Evolutionary conservation across 2,797 vertebrate species (phyloP).

Genomic region (Smutsia temminckii): DNA sequence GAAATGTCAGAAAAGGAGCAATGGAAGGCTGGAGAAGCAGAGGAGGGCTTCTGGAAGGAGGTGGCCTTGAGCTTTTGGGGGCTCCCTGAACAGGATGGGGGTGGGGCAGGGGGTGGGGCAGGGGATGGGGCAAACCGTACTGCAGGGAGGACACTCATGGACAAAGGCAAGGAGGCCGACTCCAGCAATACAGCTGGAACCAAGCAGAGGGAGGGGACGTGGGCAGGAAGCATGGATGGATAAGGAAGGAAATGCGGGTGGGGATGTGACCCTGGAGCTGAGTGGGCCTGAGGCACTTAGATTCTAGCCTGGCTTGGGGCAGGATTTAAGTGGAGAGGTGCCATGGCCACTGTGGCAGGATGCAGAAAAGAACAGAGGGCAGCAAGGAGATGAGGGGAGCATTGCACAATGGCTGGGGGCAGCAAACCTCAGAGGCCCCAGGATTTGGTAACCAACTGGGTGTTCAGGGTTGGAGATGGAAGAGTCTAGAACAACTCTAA

Average conservation of each 20-base stretch:
- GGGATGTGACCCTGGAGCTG: neutral
- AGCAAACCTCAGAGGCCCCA: neutral
- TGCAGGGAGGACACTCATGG: neutral
- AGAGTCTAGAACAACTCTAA: neutral
- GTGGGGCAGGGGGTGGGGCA: neutral
- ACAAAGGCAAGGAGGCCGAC: neutral
- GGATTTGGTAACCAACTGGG: neutral
- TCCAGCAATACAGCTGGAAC: neutral
- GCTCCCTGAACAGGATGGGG: neutral
- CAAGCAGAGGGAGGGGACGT: neutral
- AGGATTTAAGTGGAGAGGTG: neutral
- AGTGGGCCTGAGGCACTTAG: neutral
- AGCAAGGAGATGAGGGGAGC: neutral
- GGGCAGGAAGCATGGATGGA: constrained; percentile 60
- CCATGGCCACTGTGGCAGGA: neutral
- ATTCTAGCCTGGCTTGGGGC: neutral
- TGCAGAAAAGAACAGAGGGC: neutral
- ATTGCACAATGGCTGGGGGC: neutral
- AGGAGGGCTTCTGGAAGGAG: neutral
- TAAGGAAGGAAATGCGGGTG: constrained; percentile 58
- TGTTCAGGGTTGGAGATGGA: neutral
- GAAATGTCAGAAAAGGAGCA: neutral
- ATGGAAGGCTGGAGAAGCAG: neutral
- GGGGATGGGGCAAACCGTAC: neutral
- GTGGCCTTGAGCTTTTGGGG: neutral